Evolutionary conservation across 2,113 vertebrate species (phyloP).

Genomic region (Pyrgilauda ruficollis): DNA sequence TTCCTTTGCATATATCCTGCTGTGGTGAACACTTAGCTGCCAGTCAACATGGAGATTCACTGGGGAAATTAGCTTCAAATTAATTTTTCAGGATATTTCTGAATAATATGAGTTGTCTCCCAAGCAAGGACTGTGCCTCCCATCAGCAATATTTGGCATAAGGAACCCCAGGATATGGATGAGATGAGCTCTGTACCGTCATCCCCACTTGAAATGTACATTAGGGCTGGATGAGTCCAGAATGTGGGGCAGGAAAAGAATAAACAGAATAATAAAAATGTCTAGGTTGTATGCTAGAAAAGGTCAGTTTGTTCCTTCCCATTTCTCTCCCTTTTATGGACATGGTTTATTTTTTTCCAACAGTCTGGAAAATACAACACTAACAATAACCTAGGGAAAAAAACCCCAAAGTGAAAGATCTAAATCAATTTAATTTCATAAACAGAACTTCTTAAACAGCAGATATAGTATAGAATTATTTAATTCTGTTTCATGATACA

Average conservation of each 20-base stretch:
- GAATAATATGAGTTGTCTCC: background rate
- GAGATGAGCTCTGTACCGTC: background rate
- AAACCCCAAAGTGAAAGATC: background rate
- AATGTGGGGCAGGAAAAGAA: background rate
- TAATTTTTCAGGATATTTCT: background rate
- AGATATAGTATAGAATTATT: background rate
- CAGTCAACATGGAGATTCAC: background rate
- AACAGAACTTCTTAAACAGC: background rate
- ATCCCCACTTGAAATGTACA: background rate
- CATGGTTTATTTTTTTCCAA: background rate
- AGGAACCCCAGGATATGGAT: background rate
- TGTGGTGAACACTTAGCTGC: background rate
- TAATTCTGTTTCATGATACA: background rate
- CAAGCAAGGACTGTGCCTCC: background rate
- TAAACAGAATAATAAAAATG: background rate
- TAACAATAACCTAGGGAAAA: background rate
- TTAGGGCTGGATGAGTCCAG: background rate
- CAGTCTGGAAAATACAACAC: background rate
- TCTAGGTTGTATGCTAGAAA: background rate
- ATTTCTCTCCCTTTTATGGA: background rate
- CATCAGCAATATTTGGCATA: background rate
- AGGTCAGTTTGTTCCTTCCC: background rate
- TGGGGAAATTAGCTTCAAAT: background rate
- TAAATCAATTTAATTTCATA: background rate
- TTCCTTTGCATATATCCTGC: background rate